Percentiles rank a stretch among this genome's conserved stretches.
These are phyloP conservation scores for Hemichromis elongatus DNA, from an alignment of 2,113 vertebrate genomes.

Conservation along the genomic window DNA sequence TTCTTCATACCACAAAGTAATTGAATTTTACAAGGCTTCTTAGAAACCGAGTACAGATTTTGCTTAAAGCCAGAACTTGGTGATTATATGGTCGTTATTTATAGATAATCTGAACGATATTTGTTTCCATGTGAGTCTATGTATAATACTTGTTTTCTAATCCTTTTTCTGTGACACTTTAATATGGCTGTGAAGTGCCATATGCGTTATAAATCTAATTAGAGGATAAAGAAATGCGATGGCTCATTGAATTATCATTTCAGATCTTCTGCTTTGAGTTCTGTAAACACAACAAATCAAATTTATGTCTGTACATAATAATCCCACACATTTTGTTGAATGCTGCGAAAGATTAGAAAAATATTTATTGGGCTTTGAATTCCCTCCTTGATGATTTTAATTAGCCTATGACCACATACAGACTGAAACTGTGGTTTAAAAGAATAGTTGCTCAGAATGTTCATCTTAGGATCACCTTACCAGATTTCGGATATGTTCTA, in stretches of 20 bases:
- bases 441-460: constrained; percentile 25
- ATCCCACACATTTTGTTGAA: background rate
- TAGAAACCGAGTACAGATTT: background rate
- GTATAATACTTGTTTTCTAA: constrained; percentile 9
- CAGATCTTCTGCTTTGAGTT: constrained; percentile 12
- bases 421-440: constrained; percentile 8
- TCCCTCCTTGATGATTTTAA: constrained; percentile 16
- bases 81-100: background rate
- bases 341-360: background rate
- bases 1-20: constrained; percentile 1
- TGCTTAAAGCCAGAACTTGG: background rate
- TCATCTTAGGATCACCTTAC: constrained; percentile 58
- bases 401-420: background rate
- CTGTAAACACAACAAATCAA: constrained; percentile 36
- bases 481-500: constrained; percentile 63
- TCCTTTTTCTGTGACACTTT: background rate
- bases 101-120: background rate
- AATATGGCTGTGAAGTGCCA: constrained; percentile 10
- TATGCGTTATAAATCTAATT: constrained; percentile 25
- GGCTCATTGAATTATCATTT: constrained; percentile 2
- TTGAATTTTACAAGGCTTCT: background rate
- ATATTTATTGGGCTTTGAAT: background rate
- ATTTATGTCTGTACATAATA: constrained; percentile 1
- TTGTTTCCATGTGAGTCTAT: background rate
- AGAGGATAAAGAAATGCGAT: background rate